These are phyloP conservation scores for Choloepus hoffmanni DNA, from an alignment of 2,113 vertebrate species.

Conservation along the genomic window DNA sequence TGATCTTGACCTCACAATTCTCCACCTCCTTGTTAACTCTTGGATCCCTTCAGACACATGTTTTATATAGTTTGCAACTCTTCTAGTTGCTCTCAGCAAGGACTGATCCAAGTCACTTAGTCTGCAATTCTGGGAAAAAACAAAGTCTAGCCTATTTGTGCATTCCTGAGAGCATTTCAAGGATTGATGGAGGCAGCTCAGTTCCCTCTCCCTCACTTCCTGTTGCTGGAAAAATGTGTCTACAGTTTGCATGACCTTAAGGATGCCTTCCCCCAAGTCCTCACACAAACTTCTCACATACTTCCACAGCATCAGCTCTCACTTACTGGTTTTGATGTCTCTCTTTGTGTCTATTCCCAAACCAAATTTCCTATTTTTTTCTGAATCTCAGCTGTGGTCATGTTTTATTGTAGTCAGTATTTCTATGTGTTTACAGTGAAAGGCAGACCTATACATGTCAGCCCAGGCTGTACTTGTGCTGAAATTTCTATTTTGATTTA, in stretches of 20 bases:
- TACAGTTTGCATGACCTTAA: too few species aligned
- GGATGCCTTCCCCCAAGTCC: accelerated
- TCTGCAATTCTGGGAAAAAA: neutral
- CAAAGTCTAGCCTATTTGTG: accelerated
- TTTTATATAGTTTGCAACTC: neutral
- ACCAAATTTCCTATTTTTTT: neutral
- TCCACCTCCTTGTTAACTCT: neutral
- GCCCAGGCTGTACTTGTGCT: neutral
- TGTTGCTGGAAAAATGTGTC: neutral
- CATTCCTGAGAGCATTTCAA: neutral
- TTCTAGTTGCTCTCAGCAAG: neutral
- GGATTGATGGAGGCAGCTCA: accelerated
- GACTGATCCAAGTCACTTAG: neutral
- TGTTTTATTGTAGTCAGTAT: neutral
- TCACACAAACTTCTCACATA: too few species aligned
- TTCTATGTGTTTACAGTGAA: neutral
- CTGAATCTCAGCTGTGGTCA: neutral
- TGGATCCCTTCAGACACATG: neutral
- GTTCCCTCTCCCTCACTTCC: accelerated
- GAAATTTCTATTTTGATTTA: neutral
- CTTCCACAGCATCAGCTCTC: too few species aligned
- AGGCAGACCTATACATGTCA: neutral
- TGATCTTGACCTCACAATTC: neutral
- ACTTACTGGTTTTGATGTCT: neutral
- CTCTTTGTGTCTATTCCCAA: neutral